phyloP scores from a whole-genome alignment of 2,113 vertebrate species.

The Neolamprologus ventralis region DNA sequence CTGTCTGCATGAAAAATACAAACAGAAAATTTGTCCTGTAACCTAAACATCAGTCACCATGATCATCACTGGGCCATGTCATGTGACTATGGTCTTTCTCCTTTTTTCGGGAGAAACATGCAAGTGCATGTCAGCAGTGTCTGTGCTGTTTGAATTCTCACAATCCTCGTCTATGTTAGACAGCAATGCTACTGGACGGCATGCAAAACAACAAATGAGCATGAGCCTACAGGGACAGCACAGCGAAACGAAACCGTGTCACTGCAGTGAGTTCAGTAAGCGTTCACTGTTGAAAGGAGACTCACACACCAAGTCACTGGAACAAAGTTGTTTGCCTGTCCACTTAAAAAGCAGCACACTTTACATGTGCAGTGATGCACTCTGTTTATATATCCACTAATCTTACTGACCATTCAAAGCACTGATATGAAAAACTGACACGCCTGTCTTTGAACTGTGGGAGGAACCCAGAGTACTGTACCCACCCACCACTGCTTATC shows the following conservation, averaged over 20 bases:
- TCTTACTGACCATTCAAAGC: background rate
- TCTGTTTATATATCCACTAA: background rate
- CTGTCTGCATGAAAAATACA: background rate
- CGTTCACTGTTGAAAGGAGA: background rate
- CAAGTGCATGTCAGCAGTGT: background rate
- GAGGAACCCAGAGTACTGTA: background rate
- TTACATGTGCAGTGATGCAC: background rate
- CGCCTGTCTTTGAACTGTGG: background rate
- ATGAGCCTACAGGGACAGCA: background rate
- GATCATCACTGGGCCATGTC: background rate
- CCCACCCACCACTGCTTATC: background rate
- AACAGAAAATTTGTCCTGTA: background rate
- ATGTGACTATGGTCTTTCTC: background rate
- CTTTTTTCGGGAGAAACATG: background rate
- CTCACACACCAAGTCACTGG: background rate
- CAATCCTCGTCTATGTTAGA: background rate
- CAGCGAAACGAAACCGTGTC: fast-evolving
- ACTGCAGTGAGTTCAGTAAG: background rate
- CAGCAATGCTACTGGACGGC: background rate
- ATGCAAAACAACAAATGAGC: no score
- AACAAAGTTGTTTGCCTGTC: background rate
- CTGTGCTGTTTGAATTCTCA: background rate
- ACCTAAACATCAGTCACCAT: background rate
- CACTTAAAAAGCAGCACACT: background rate
- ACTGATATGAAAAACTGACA: background rate